Percentiles rank a stretch among this genome's conserved stretches.
Evolutionary conservation across 2,888 invertebrate species (phyloP).

Genomic region (Pachymerium ferrugineum): DNA sequence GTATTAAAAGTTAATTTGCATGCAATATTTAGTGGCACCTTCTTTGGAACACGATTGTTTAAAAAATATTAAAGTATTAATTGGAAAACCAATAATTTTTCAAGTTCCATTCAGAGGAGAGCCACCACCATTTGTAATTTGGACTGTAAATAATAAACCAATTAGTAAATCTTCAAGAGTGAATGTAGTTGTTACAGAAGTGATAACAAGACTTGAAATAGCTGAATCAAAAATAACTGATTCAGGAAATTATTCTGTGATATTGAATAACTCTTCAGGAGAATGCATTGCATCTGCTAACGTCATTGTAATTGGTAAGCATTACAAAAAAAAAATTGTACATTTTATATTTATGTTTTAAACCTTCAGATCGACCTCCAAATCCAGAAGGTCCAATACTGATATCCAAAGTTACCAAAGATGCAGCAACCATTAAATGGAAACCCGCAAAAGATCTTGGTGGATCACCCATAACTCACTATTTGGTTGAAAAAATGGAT

Average conservation of each 20-base stretch:
- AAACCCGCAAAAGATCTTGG: constrained; percentile 84
- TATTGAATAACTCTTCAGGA: constrained; percentile 76
- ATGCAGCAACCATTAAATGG: constrained; percentile 82
- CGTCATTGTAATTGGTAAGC: constrained; percentile 65
- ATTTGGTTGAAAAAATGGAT: constrained; percentile 96
- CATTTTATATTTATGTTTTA: not conserved
- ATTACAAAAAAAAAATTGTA: not conserved
- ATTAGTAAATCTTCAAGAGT: constrained; percentile 60
- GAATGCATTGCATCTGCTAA: constrained; percentile 72
- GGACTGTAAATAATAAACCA: constrained; percentile 79
- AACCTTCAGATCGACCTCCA: constrained; percentile 65
- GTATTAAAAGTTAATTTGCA: too few species aligned
- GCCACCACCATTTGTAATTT: constrained; percentile 84
- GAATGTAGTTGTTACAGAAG: constrained; percentile 72
- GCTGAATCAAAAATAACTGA: constrained; percentile 74
- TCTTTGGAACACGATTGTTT: constrained; percentile 80
- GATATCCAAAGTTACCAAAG: constrained; percentile 77
- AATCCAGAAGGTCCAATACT: constrained; percentile 80
- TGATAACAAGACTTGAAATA: constrained; percentile 78
- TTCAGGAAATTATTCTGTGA: constrained; percentile 76
- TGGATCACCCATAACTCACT: constrained; percentile 88
- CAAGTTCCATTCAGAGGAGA: constrained; percentile 91
- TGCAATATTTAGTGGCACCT: constrained; percentile 68
- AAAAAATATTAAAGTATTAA: constrained; percentile 84
- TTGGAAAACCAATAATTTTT: constrained; percentile 89